Percentiles rank a stretch among this genome's conserved stretches.
Conservation (phyloP, 2,113 vertebrate genomes). For the Pionites leucogaster region DNA sequence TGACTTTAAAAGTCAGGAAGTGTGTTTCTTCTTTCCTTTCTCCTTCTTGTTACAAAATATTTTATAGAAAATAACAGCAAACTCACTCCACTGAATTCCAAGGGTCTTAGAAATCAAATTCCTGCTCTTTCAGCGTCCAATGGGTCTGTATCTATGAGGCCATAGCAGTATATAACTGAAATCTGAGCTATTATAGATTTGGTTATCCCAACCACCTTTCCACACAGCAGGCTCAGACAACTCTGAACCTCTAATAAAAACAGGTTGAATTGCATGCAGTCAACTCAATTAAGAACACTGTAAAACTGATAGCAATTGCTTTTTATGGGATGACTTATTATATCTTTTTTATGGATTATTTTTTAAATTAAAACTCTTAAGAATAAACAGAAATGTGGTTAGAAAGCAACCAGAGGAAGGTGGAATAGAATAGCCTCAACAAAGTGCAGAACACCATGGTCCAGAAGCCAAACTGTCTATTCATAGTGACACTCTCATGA, state of each 20-base stretch:
- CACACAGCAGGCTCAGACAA: neutral
- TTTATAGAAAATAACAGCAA: neutral
- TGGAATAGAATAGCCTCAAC: neutral
- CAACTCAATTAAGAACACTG: neutral
- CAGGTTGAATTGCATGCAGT: neutral
- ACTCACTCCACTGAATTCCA: neutral
- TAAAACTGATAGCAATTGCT: neutral
- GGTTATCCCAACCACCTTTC: neutral
- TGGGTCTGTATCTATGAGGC: neutral
- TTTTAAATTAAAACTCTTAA: neutral
- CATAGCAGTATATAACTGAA: neutral
- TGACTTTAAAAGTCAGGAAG: neutral
- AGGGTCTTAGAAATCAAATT: neutral
- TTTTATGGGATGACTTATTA: neutral
- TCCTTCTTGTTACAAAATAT: neutral
- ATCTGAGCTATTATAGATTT: neutral
- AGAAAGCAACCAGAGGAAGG: neutral
- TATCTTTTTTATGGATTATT: neutral
- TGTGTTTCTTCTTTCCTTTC: neutral
- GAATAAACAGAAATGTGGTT: neutral
- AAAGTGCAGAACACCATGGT: neutral
- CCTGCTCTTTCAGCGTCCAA: neutral
- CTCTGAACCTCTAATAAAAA: neutral
- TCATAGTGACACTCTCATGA: neutral
- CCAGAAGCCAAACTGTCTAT: neutral